Conservation (phyloP, 2,797 vertebrate genomes). For the Macropodus opercularis region DNA sequence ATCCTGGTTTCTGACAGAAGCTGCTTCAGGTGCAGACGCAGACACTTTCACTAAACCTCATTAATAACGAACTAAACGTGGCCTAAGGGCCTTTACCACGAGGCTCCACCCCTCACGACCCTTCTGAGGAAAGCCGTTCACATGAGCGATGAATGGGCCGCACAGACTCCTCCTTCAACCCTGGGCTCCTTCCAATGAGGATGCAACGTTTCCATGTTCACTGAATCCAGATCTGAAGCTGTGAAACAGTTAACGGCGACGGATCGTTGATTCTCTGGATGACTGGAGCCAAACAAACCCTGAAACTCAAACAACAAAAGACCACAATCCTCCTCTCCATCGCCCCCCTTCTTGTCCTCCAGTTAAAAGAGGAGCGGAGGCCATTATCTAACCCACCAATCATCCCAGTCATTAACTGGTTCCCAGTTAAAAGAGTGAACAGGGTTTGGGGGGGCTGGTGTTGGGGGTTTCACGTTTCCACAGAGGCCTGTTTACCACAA, state of each 20-base stretch:
- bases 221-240: not conserved
- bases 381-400: constrained; percentile 72
- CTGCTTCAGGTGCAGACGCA: too few species aligned
- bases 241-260: constrained; percentile 62
- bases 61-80: too few species aligned
- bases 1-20: too few species aligned
- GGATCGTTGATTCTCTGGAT: constrained; percentile 70
- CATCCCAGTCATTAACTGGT: constrained; percentile 56
- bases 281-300: constrained; percentile 78
- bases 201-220: not conserved
- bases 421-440: constrained; percentile 35
- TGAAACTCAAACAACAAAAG: constrained; percentile 68
- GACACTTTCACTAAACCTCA: too few species aligned
- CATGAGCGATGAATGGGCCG: too few species aligned
- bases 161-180: too few species aligned
- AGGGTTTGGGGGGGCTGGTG: not conserved
- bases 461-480: constrained; percentile 36
- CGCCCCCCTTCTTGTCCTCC: constrained; percentile 1
- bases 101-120: too few species aligned
- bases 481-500: constrained; percentile 62
- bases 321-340: constrained; percentile 30
- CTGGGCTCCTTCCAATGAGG: too few species aligned
- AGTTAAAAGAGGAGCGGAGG: constrained; percentile 30
- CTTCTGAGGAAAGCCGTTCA: too few species aligned
- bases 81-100: too few species aligned